Evolutionary conservation across 2,888 invertebrate species (phyloP), one percentile per base, ranked within the genome.

Genomic region (Sinodicranocentrus sp.): DNA sequence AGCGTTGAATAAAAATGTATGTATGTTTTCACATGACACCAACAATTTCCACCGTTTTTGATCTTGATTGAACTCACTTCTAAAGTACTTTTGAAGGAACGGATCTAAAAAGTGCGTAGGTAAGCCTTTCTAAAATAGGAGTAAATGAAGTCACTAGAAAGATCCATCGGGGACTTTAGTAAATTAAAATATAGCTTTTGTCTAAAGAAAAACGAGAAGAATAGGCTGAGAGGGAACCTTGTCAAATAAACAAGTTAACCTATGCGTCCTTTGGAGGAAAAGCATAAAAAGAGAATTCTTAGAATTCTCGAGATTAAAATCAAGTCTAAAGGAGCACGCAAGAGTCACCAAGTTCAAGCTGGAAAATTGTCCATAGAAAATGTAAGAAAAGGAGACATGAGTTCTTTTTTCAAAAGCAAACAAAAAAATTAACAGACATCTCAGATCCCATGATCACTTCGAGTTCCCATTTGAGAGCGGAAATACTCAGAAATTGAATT

Each of bases 401-500:
- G 3, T 33, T 33, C 33, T 10, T 33, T 33, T 33, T 10, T 10
- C 33, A 6, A 6, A 10, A 33, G 10, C 33, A 33, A 33, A 33
- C 33, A 10, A 33, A 33, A 33, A 33, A 33, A 33, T 33, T 33
- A 33, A 33, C 5, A 6, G 10, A 33, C n/a, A n/a, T n/a, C n/a
- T n/a, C 13, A 39, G 39, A 39, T 39, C 39, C 5, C 13, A 48
- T 48, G 15, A 48, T 10, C 48, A 48, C 48, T 48, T 48, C 15
- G 61, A 23, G 28, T 1, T 43, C 10, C 0, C 5, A 39, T 43
- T 43, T 65, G 65, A 65, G 19, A 43, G 25, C 15, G 68, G 17
- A 26, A 68, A 52, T 68, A 28, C n/a, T 25, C 13, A 21, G 59
- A 63, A 75, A 75, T 63, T 75, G 63, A 75, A 75, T 75, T 75